Evolutionary conservation across 2,113 vertebrate species (phyloP).

Genomic region (Colius striatus): DNA sequence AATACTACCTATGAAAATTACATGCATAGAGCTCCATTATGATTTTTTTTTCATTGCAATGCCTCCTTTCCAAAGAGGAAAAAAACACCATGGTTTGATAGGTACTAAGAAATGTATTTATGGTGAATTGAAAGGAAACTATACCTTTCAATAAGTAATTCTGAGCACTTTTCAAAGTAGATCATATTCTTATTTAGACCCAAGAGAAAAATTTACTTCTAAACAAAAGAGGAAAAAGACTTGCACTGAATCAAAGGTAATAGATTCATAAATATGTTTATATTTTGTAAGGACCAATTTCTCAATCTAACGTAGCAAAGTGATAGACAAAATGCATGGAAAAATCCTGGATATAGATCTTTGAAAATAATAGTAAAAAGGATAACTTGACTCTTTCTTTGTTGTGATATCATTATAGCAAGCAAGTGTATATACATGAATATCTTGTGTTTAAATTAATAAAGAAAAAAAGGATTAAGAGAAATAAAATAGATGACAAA

Average conservation of each 20-base stretch:
- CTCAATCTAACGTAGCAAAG: neutral
- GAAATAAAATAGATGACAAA: neutral
- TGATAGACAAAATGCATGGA: neutral
- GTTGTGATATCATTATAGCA: neutral
- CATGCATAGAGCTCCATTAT: neutral
- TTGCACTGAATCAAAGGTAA: neutral
- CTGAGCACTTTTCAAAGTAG: neutral
- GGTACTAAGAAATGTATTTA: neutral
- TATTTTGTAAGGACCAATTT: neutral
- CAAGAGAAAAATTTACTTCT: neutral
- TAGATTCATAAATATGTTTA: neutral
- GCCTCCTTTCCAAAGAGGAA: neutral
- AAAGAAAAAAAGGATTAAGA: neutral
- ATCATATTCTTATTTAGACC: neutral
- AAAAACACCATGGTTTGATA: neutral
- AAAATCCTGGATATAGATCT: neutral
- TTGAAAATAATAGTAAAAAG: neutral
- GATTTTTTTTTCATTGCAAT: neutral
- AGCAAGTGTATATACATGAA: neutral
- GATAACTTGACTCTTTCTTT: neutral
- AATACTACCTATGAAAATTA: neutral
- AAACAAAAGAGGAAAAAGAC: neutral
- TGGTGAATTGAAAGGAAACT: neutral
- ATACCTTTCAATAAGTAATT: neutral
- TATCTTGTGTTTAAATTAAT: neutral